Conservation (phyloP, 1,140 invertebrate genomes). For the Linepithema humile region DNA sequence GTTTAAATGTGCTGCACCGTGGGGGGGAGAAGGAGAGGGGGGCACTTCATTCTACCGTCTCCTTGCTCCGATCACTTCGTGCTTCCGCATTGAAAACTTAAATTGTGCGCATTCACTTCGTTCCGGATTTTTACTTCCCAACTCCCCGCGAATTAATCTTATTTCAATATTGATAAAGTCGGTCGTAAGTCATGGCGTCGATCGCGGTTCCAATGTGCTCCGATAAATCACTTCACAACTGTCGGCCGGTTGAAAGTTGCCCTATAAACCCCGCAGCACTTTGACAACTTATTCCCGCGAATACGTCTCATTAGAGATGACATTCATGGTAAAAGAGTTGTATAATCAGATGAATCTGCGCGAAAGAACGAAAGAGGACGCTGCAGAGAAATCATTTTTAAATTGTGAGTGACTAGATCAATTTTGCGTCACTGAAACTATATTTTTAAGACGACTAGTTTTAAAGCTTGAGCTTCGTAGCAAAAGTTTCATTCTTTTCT, state of each 20-base stretch:
- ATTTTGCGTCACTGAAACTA: neutral
- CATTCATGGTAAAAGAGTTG: neutral
- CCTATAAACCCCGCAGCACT: constrained; percentile 18
- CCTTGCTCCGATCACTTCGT: neutral
- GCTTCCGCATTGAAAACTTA: constrained; percentile 52
- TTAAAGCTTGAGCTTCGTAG: too few species aligned
- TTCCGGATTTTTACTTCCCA: constrained; percentile 41
- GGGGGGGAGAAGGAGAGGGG: too few species aligned
- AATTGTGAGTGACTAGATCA: neutral
- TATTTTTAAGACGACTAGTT: neutral
- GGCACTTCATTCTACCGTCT: constrained; percentile 28
- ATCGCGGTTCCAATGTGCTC: constrained; percentile 38
- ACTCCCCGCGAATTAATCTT: constrained; percentile 45
- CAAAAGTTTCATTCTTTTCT: too few species aligned
- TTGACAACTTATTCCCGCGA: constrained; percentile 34
- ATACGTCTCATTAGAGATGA: constrained; percentile 17
- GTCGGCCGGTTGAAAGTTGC: constrained; percentile 18
- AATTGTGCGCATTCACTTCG: constrained; percentile 54
- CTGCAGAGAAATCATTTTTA: neutral
- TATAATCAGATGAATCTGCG: neutral
- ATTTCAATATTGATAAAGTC: constrained; percentile 59
- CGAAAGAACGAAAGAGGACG: neutral
- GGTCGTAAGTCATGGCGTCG: constrained; percentile 43
- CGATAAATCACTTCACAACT: constrained; percentile 45
- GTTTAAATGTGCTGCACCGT: constrained; percentile 46